Conservation (phyloP, 2,888 invertebrate genomes). For the Tipula helvola region DNA sequence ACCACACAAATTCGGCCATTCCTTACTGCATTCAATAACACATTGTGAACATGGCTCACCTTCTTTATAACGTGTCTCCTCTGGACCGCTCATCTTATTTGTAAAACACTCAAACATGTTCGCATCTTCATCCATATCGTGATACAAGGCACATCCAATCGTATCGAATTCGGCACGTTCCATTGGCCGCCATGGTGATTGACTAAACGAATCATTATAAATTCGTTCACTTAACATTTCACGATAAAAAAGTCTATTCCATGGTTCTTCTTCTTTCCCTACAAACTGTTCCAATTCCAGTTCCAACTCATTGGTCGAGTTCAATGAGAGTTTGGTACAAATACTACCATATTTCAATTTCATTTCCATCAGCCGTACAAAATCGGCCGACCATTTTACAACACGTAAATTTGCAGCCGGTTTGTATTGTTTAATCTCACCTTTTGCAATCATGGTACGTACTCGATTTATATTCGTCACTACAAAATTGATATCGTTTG, state of each 20-base stretch:
- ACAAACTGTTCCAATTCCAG: background rate
- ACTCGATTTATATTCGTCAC: background rate
- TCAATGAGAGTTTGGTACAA: background rate
- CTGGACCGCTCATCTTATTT: background rate
- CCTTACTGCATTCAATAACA: background rate
- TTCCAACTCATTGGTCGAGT: background rate
- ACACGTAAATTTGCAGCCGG: background rate
- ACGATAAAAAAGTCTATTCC: background rate
- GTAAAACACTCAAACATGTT: background rate
- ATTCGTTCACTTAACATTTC: background rate
- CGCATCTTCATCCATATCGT: background rate
- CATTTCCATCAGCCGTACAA: background rate
- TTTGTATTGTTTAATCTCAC: background rate
- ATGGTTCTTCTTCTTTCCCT: background rate
- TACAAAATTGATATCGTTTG: background rate
- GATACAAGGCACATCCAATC: background rate
- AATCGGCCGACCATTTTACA: background rate
- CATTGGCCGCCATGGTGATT: background rate
- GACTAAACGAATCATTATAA: background rate
- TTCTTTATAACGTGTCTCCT: background rate
- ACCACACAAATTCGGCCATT: background rate
- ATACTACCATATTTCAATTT: background rate
- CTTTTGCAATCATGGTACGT: background rate
- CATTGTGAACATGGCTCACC: background rate
- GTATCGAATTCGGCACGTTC: background rate